These are phyloP conservation scores for Sepiola atlantica DNA, from an alignment of 2,888 invertebrate species.

Conservation along the genomic window DNA sequence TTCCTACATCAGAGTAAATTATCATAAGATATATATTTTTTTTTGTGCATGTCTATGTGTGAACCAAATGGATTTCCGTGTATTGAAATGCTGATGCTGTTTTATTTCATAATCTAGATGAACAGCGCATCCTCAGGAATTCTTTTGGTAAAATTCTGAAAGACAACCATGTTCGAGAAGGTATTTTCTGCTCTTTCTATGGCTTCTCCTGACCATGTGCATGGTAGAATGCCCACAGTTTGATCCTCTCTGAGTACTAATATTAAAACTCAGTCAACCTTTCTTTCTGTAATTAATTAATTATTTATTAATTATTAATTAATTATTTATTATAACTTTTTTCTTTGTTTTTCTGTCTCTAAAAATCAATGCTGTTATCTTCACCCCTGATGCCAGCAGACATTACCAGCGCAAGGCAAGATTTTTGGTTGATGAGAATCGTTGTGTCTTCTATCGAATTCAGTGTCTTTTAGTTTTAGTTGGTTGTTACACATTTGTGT, in stretches of 20 bases:
- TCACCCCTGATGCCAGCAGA: not conserved
- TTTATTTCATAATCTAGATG: conserved; percentile 43
- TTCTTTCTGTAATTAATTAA: not conserved
- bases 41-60: conserved; percentile 35
- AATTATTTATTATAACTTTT: not conserved
- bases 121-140: conserved; percentile 38
- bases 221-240: not conserved
- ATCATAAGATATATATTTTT: not conserved
- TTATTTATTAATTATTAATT: not conserved
- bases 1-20: not conserved
- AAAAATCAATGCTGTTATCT: not conserved
- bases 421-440: not conserved
- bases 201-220: conserved; percentile 14
- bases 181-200: conserved; percentile 38
- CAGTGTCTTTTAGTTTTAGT: not conserved
- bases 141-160: conserved; percentile 46
- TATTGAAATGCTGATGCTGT: conserved; percentile 39
- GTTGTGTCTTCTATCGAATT: not conserved
- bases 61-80: conserved; percentile 34
- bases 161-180: conserved; percentile 45
- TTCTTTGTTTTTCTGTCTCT: no score
- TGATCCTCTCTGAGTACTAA: conserved; percentile 32
- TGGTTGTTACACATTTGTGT: not conserved
- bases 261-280: not conserved
- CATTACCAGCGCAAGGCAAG: not conserved